These are phyloP conservation scores for Chironomus riparius DNA, from an alignment of 2,888 invertebrate genomes.

Conservation along the genomic window DNA sequence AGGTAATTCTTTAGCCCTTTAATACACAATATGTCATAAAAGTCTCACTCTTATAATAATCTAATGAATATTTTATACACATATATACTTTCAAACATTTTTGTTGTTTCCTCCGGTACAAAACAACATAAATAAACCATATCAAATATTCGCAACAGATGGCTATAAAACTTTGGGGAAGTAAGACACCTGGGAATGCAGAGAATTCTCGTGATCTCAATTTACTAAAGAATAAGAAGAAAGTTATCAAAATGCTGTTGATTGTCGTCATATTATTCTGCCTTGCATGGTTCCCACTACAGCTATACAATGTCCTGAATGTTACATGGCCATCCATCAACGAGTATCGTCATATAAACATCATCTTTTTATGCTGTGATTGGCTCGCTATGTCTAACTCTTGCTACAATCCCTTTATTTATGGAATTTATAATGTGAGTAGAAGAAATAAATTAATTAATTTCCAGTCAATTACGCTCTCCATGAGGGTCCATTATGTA, in stretches of 20 bases:
- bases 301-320: slow-evolving; percentile 62
- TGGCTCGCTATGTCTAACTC: slow-evolving; percentile 86
- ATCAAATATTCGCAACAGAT: slow-evolving; percentile 44
- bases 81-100: background rate
- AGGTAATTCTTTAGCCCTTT: background rate
- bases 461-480: no score
- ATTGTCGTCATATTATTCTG: slow-evolving; percentile 74
- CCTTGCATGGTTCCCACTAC: slow-evolving; percentile 74
- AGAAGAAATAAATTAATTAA: background rate
- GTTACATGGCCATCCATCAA: slow-evolving; percentile 61
- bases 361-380: slow-evolving; percentile 78
- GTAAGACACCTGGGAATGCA: slow-evolving; percentile 68
- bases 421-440: slow-evolving; percentile 81
- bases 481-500: no score
- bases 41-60: background rate
- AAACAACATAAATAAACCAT: background rate
- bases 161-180: slow-evolving; percentile 71
- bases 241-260: slow-evolving; percentile 86
- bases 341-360: slow-evolving; percentile 63
- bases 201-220: slow-evolving; percentile 69
- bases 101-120: no score
- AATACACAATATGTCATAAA: background rate
- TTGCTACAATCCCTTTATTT: slow-evolving; percentile 84
- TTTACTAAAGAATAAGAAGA: slow-evolving; percentile 71
- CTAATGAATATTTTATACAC: slow-evolving; percentile 33